Evolutionary conservation across 2,113 vertebrate species (phyloP).

Genomic region (Phalacrocorax brasilianus): DNA sequence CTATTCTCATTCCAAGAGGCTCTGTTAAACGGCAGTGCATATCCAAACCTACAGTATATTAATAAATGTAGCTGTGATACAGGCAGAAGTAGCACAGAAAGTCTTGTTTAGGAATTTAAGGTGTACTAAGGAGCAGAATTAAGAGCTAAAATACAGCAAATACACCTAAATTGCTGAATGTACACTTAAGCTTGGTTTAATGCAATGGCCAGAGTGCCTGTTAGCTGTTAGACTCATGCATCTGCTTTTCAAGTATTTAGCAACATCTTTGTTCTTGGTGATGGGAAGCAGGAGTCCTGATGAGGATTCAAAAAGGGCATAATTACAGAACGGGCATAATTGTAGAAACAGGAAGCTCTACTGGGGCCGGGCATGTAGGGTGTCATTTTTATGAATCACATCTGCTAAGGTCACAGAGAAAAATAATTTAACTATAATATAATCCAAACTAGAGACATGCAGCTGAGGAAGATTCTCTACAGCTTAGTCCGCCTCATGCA

Average conservation of each 20-base stretch:
- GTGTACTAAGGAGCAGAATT: not conserved
- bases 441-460: not conserved
- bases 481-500: not conserved
- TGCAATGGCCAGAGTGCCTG: not conserved
- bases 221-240: not conserved
- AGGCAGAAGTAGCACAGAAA: not conserved
- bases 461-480: not conserved
- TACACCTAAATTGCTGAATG: not conserved
- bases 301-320: not conserved
- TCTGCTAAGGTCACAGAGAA: not conserved
- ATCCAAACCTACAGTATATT: slow-evolving; percentile 83
- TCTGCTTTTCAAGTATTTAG: not conserved
- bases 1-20: slow-evolving; percentile 92
- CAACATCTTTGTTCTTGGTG: not conserved
- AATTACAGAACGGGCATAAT: not conserved
- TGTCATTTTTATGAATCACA: not conserved
- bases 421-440: not conserved
- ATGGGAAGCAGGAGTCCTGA: not conserved
- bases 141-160: not conserved
- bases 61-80: not conserved
- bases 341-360: not conserved
- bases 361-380: not conserved
- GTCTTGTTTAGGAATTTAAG: not conserved
- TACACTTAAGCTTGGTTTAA: not conserved
- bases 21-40: slow-evolving; percentile 93